Evolutionary conservation across 2,888 invertebrate genomes (phyloP).

Genomic region (Palloptera scutellata): DNA sequence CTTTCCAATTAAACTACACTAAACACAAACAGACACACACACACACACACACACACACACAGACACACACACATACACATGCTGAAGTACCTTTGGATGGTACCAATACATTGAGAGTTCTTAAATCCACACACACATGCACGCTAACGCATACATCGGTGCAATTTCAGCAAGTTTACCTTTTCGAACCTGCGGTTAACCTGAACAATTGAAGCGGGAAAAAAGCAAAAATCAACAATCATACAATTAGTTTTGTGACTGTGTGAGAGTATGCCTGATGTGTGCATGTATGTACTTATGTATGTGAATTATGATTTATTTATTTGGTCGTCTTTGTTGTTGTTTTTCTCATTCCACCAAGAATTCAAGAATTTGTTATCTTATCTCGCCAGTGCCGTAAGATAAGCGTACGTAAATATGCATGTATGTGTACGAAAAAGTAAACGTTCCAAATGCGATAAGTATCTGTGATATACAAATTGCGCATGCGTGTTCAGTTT

Average conservation of each 20-base stretch:
- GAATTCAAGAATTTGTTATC: conserved; percentile 47
- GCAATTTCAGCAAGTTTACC: conserved; percentile 21
- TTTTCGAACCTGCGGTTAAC: conserved; percentile 18
- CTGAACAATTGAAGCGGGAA: not conserved
- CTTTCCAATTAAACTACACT: conserved; percentile 31
- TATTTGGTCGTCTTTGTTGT: conserved; percentile 31
- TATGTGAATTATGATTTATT: conserved; percentile 47
- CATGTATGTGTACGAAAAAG: conserved; percentile 9
- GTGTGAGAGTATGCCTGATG: conserved; percentile 14
- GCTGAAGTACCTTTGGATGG: not conserved
- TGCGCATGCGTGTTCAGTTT: conserved; percentile 58
- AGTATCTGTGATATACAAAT: conserved; percentile 58
- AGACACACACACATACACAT: not conserved
- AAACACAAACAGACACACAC: conserved; percentile 45
- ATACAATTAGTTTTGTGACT: not conserved
- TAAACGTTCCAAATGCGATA: conserved; percentile 44
- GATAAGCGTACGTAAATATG: conserved; percentile 21
- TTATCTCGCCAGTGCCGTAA: conserved; percentile 45
- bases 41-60: conserved; percentile 31
- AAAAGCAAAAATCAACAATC: too few species aligned
- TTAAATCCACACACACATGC: not conserved
- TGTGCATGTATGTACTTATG: conserved; percentile 21
- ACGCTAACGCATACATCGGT: too few species aligned
- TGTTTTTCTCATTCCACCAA: conserved; percentile 26
- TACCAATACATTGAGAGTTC: conserved; percentile 18